phyloP scores from a whole-genome alignment of 1,140 invertebrate species.

The Drosophila lacteicornis region DNA sequence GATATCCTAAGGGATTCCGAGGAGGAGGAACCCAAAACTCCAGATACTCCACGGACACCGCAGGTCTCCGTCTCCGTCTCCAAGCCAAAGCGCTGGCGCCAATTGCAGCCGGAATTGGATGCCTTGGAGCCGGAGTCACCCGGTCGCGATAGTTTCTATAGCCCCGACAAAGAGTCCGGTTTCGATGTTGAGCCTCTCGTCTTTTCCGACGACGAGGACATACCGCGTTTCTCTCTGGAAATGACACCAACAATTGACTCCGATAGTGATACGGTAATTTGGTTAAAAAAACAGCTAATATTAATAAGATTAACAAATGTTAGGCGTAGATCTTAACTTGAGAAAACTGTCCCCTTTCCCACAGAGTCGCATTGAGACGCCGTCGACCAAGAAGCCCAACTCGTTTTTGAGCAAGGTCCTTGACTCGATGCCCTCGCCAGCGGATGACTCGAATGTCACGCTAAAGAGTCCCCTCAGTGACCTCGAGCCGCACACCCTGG shows the following conservation, averaged over 20 bases:
- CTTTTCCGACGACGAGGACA: slow-evolving; percentile 89
- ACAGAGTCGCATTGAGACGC: slow-evolving; percentile 83
- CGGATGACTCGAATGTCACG: slow-evolving; percentile 76
- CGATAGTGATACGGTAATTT: slow-evolving; percentile 85
- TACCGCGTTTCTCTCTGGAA: slow-evolving; percentile 86
- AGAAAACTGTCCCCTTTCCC: neutral
- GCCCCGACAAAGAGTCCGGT: slow-evolving; percentile 87
- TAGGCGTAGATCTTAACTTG: neutral
- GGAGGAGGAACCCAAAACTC: slow-evolving; percentile 63
- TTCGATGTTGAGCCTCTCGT: slow-evolving; percentile 87
- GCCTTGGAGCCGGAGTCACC: slow-evolving; percentile 68
- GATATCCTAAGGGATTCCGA: slow-evolving; percentile 81
- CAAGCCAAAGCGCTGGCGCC: slow-evolving; percentile 63
- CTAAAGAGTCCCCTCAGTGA: slow-evolving; percentile 70
- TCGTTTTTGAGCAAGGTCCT: slow-evolving; percentile 73
- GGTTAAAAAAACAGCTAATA: slow-evolving; percentile 24
- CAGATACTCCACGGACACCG: slow-evolving; percentile 7
- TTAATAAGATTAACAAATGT: neutral
- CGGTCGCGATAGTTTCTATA: slow-evolving; percentile 87
- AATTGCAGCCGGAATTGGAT: slow-evolving; percentile 68
- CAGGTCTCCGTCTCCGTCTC: slow-evolving; percentile 49
- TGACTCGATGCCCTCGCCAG: slow-evolving; percentile 60
- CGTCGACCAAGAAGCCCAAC: slow-evolving; percentile 74
- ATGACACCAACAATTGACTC: slow-evolving; percentile 83
- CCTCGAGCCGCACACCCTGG: slow-evolving; percentile 41